These are phyloP conservation scores for Ctenopoma multispine DNA, from an alignment of 2,797 vertebrate genomes.

Conservation along the genomic window DNA sequence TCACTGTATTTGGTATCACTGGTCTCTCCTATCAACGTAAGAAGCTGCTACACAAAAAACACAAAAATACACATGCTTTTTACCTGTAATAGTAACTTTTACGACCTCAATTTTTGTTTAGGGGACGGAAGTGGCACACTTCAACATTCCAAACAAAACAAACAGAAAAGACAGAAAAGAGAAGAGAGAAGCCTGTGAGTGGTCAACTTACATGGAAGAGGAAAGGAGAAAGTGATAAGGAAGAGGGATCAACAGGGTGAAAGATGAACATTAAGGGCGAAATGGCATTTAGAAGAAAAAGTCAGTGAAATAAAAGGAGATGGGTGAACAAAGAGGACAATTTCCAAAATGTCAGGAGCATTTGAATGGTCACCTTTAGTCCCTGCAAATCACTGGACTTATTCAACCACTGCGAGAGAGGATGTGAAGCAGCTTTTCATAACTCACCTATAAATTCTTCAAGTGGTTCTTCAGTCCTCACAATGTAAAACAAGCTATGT, in stretches of 20 bases:
- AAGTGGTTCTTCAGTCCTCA: constrained; percentile 2
- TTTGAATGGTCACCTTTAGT: constrained; percentile 62
- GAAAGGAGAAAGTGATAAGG: constrained; percentile 29
- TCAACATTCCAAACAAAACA: constrained; percentile 26
- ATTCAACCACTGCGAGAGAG: constrained; percentile 35
- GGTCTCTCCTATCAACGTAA: background rate
- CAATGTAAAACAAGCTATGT: background rate
- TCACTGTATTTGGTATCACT: background rate
- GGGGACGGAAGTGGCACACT: background rate
- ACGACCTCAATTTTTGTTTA: background rate
- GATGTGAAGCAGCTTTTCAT: constrained; percentile 23
- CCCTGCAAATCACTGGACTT: constrained; percentile 45
- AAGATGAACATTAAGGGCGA: constrained; percentile 50
- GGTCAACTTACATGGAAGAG: constrained; percentile 13
- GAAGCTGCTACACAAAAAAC: no score
- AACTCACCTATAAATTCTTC: background rate
- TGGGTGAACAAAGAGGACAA: constrained; percentile 63
- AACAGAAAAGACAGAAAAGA: constrained; percentile 15
- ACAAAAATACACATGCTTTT: background rate
- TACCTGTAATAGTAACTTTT: background rate
- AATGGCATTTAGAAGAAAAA: constrained; percentile 67
- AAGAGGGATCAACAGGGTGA: constrained; percentile 36
- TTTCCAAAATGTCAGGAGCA: constrained; percentile 72
- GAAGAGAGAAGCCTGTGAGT: constrained; percentile 13
- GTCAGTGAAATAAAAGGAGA: constrained; percentile 42